Percentiles rank a stretch among this genome's conserved stretches.
Conservation (phyloP, 2,113 vertebrate species). For the Carassius auratus region DNA sequence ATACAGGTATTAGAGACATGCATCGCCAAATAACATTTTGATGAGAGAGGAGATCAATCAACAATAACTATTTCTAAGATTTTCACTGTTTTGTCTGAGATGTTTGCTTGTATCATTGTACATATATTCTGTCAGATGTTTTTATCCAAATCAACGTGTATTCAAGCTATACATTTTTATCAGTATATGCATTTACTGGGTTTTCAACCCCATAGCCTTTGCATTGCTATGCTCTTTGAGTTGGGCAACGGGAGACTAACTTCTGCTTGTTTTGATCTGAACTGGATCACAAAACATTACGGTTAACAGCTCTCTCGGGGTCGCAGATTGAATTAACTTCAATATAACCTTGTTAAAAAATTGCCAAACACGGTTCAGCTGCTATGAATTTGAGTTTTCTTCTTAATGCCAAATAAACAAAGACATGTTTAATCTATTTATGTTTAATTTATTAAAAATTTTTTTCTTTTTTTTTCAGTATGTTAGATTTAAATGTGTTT, state of each 20-base stretch:
- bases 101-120: background rate
- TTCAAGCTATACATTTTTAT: background rate
- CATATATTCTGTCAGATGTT: background rate
- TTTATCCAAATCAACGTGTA: background rate
- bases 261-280: background rate
- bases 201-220: background rate
- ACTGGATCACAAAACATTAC: background rate
- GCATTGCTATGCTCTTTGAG: background rate
- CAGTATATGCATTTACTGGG: no score
- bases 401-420: background rate
- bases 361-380: background rate
- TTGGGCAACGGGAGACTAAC: background rate
- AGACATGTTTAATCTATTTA: background rate
- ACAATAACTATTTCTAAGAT: background rate
- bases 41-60: background rate
- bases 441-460: no score
- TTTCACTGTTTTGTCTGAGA: background rate
- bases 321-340: background rate
- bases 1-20: background rate
- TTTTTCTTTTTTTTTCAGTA: background rate
- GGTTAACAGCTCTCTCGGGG: background rate
- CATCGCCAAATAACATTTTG: constrained; percentile 14
- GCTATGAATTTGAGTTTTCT: background rate
- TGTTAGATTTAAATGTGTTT: constrained; percentile 30
- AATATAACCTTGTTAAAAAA: background rate